These are phyloP conservation scores for Erebia ligea DNA, from an alignment of 2,888 invertebrate genomes.

Conservation along the genomic window DNA sequence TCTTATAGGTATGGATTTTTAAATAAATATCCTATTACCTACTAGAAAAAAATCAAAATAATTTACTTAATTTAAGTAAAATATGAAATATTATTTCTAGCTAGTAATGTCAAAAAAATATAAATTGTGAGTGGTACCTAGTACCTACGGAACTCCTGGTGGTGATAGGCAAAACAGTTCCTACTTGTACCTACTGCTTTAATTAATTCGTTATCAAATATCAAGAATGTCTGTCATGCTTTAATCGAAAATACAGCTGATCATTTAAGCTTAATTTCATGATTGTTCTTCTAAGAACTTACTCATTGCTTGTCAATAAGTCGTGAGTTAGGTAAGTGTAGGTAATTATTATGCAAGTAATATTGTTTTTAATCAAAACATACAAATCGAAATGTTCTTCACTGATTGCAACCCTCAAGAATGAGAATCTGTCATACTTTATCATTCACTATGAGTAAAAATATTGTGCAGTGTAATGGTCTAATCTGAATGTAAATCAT, in stretches of 20 bases:
- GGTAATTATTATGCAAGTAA: no score
- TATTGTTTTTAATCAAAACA: neutral
- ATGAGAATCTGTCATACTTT: neutral
- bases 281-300: conserved; percentile 12
- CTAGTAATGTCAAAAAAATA: neutral
- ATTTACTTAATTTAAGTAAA: no score
- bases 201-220: conserved; percentile 5
- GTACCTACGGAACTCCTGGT: neutral
- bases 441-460: neutral
- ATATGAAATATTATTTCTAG: no score
- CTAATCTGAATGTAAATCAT: no score
- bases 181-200: neutral
- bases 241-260: conserved; percentile 9
- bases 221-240: conserved; percentile 17
- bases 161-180: neutral
- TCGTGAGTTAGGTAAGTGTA: conserved; percentile 4
- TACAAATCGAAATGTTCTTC: no score
- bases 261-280: conserved; percentile 10
- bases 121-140: neutral
- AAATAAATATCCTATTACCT: no score
- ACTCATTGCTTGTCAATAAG: conserved; percentile 8
- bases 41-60: no score
- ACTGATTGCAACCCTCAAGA: neutral
- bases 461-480: no score
- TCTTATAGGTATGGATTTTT: no score